phyloP scores from a whole-genome alignment of 1,140 invertebrate species.

The Triops longicaudatus region DNA sequence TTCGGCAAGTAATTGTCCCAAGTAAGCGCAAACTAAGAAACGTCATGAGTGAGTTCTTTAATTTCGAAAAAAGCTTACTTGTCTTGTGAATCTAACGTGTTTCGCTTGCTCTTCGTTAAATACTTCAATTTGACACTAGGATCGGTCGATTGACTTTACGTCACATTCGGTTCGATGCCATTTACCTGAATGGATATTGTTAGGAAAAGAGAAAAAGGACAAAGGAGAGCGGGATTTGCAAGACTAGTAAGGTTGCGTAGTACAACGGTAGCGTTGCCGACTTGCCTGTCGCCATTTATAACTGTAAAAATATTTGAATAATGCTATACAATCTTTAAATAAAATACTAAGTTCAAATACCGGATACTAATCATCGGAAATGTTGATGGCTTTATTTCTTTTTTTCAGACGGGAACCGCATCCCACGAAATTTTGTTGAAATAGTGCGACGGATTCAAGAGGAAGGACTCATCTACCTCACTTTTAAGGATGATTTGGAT shows the following conservation, averaged over 20 bases:
- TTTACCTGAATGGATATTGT: background rate
- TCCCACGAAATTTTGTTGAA: background rate
- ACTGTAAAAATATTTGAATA: too few relatives aligned
- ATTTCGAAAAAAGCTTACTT: too few relatives aligned
- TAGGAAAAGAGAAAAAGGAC: background rate
- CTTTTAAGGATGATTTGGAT: conserved; percentile 21
- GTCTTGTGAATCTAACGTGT: too few relatives aligned
- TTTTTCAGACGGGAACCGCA: background rate
- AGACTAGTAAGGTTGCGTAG: background rate
- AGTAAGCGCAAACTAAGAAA: background rate
- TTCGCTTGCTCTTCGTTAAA: too few relatives aligned
- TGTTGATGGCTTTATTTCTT: background rate
- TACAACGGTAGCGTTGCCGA: background rate
- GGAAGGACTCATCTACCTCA: conserved; percentile 13
- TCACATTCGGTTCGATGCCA: background rate
- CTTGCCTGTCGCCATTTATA: too few relatives aligned
- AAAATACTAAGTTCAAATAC: background rate
- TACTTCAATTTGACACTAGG: too few relatives aligned
- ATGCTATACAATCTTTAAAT: too few relatives aligned
- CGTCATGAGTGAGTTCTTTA: too few relatives aligned
- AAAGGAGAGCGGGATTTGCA: background rate
- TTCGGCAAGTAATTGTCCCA: background rate
- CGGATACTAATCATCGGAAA: background rate
- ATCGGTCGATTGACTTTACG: background rate
- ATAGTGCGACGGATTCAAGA: background rate